Evolutionary conservation across 2,888 invertebrate genomes (phyloP).

Genomic region (Eupelmus urozonus): DNA sequence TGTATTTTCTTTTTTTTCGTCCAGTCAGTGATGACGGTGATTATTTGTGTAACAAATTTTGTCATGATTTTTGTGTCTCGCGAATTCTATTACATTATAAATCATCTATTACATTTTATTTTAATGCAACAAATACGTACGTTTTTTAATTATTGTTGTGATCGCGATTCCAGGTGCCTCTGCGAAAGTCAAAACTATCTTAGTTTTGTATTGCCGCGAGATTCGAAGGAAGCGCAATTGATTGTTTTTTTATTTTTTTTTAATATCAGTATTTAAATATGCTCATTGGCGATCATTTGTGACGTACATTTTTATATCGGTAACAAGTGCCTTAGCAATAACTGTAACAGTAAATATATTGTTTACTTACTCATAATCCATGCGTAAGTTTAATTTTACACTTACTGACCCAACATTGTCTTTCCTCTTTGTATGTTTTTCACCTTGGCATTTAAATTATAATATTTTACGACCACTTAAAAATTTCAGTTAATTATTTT

Average conservation of each 20-base stretch:
- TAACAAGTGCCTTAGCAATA: slow-evolving; percentile 76
- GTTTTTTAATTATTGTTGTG: slow-evolving; percentile 51
- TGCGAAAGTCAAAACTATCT: slow-evolving; percentile 30
- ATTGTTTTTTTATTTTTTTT: slow-evolving; percentile 69
- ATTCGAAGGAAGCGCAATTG: slow-evolving; percentile 68
- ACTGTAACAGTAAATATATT: slow-evolving; percentile 76
- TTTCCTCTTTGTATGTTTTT: neutral
- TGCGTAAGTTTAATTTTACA: slow-evolving; percentile 29
- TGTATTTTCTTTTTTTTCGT: slow-evolving; percentile 58
- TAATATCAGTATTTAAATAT: slow-evolving; percentile 75
- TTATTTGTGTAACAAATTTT: slow-evolving; percentile 56
- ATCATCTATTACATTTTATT: slow-evolving; percentile 41
- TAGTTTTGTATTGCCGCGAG: slow-evolving; percentile 45
- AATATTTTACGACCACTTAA: too few species aligned
- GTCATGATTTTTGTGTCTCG: slow-evolving; percentile 51
- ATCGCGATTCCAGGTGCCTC: slow-evolving; percentile 52
- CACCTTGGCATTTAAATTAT: slow-evolving; percentile 3
- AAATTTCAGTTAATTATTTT: too few species aligned
- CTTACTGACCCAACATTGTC: neutral
- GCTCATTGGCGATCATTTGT: slow-evolving; percentile 76
- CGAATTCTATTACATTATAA: slow-evolving; percentile 52
- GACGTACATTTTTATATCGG: slow-evolving; percentile 76
- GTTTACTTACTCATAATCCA: slow-evolving; percentile 73
- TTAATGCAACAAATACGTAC: slow-evolving; percentile 51
- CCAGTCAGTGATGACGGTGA: slow-evolving; percentile 54